Evolutionary conservation across 2,113 vertebrate genomes (phyloP).

Genomic region (Sceloporus tristichus): DNA sequence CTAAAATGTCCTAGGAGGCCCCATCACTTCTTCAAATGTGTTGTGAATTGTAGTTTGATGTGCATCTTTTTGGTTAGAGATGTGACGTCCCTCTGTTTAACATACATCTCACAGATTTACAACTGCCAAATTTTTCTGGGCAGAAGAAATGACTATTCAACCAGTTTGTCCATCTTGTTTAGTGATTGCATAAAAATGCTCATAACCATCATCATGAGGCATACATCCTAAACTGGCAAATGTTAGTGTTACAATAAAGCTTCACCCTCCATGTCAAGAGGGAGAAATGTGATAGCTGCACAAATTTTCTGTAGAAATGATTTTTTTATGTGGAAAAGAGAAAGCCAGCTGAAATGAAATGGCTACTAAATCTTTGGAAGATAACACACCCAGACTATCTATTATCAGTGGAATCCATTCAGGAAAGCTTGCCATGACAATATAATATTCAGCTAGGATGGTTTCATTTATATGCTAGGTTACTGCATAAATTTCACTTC

Average conservation of each 20-base stretch:
- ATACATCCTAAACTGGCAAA: not conserved
- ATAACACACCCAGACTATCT: slow-evolving; percentile 48
- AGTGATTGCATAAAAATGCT: not conserved
- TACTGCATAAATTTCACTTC: slow-evolving; percentile 70
- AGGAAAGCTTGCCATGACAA: slow-evolving; percentile 57
- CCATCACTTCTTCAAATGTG: not conserved
- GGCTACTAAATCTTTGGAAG: slow-evolving; percentile 66
- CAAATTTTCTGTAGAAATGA: slow-evolving; percentile 53
- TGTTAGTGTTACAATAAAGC: slow-evolving; percentile 22
- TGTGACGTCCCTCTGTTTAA: not conserved
- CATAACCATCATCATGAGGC: not conserved
- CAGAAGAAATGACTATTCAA: not conserved
- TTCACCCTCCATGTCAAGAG: slow-evolving; percentile 8
- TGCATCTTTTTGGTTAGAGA: not conserved
- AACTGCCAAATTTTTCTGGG: not conserved
- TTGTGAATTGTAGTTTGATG: not conserved
- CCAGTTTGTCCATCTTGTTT: not conserved
- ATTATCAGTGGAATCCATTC: slow-evolving; percentile 60
- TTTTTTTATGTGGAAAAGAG: slow-evolving; percentile 52
- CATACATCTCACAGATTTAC: not conserved
- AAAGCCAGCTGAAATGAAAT: slow-evolving; percentile 65
- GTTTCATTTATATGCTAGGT: slow-evolving; percentile 64
- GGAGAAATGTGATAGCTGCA: slow-evolving; percentile 52
- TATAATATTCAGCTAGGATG: slow-evolving; percentile 61
- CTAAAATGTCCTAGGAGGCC: not conserved